Conservation (phyloP, 2,888 invertebrate species). For the Cephus runcator region DNA sequence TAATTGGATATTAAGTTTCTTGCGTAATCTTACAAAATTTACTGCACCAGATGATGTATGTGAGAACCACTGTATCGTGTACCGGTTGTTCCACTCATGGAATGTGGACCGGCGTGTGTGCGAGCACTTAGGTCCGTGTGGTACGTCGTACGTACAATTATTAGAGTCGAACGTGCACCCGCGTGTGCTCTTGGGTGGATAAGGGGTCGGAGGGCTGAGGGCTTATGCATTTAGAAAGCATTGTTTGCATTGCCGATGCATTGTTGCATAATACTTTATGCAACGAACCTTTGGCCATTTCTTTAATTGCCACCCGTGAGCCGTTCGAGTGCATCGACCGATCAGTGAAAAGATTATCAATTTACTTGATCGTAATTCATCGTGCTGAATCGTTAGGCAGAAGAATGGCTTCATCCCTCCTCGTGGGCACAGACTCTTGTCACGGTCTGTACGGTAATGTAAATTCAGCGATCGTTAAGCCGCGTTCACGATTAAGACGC, state of each 20-base stretch:
- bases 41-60: not conserved
- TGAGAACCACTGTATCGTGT: conserved; percentile 63
- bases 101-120: conserved; percentile 58
- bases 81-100: conserved; percentile 66
- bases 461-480: conserved; percentile 1
- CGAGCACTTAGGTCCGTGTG: conserved; percentile 33
- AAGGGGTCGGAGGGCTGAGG: not conserved
- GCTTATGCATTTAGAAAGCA: conserved; percentile 31
- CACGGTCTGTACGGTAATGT: not conserved
- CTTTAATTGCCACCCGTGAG: not conserved
- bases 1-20: not conserved
- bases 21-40: not conserved
- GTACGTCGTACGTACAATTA: conserved; percentile 19
- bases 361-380: not conserved
- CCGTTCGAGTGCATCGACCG: not conserved
- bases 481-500: not conserved
- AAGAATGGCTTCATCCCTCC: not conserved
- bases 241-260: conserved; percentile 20
- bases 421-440: not conserved
- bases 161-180: conserved; percentile 11
- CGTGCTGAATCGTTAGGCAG: not conserved
- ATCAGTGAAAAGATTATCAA: not conserved
- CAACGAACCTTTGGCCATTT: not conserved
- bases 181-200: conserved; percentile 6
- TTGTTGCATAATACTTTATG: conserved; percentile 19